Evolutionary conservation across 2,888 invertebrate species (phyloP), one percentile per base, ranked within the genome.

Genomic region (Anoncus sp.): DNA sequence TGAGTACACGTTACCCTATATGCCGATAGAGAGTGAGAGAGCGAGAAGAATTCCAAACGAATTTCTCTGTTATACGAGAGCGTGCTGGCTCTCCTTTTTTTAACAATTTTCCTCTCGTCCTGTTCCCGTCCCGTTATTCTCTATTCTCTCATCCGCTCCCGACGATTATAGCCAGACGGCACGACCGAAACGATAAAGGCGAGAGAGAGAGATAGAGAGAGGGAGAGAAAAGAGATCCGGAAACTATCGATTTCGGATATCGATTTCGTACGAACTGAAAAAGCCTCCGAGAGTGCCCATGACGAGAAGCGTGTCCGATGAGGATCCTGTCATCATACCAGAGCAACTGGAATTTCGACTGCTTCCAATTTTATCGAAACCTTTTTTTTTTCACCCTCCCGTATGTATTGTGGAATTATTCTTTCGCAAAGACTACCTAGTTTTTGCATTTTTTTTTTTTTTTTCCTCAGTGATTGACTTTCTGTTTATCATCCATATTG

Each of bases 211-310:
- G 38, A 40, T 40, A 27, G 16, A 9, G 20, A 53, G 18, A 14
- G 45, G 38, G 12, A 45, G 31, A 51, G 43, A 59, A 22, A 20
- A 31, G 51, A 57, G 49, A 74, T 49, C 38, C 53, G 18, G 49
- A 38, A 51, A 73, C 18, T 62, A 65, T 67, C 62, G 72, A 73
- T 74, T 74, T 65, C 69, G 59, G 73, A 77, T 77, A 77, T 77
- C 40, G 62, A 63, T 45, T 53, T 45, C 22, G 38, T 24, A 31
- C 24, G n/a, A 62, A 22, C 18, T 47, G 40, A 57, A 49, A 59
- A 38, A 57, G 24, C 57, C 22, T 38, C 24, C 18, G 18, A 49
- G 35, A 18, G 20, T 24, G 16, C 10, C 22, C 53, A 7, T 22
- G 31, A 49, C 20, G 60, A 71, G 22, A 47, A 16, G n/a, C 49